Evolutionary conservation across 2,888 invertebrate species (phyloP).

Genomic region (Theodoxus fluviatilis): DNA sequence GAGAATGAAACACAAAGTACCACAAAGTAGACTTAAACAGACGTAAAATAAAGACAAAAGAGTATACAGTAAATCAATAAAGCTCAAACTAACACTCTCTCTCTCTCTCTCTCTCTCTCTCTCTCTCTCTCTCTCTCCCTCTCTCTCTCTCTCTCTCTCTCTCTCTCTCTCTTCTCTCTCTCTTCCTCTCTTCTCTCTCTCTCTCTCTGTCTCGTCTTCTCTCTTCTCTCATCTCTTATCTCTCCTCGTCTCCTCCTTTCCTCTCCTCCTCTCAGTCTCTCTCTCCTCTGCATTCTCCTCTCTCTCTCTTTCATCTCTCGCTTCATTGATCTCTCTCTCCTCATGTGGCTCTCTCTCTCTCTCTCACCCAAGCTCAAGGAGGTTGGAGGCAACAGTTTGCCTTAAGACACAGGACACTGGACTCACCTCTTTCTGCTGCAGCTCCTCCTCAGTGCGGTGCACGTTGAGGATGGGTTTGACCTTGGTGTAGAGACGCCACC

Average conservation of each 20-base stretch:
- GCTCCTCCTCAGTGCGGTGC: constrained; percentile 90
- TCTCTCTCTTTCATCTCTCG: neutral
- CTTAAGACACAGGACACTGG: too few species aligned
- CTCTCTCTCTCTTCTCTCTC: neutral
- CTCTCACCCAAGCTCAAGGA: too few species aligned
- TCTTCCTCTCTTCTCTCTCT: neutral
- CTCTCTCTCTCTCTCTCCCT: neutral
- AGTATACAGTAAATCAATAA: too few species aligned
- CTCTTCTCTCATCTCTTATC: constrained; percentile 1
- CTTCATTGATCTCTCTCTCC: neutral
- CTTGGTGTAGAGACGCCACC: constrained; percentile 93
- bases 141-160: neutral
- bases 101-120: neutral
- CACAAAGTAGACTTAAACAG: too few species aligned
- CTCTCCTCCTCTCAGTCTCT: too few species aligned
- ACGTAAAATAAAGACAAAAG: too few species aligned
- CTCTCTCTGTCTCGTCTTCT: neutral
- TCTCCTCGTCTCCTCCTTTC: neutral
- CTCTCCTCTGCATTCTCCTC: neutral
- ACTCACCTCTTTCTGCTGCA: constrained; percentile 83
- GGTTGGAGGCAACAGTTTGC: too few species aligned
- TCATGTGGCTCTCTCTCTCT: neutral
- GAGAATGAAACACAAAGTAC: too few species aligned
- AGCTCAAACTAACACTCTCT: too few species aligned
- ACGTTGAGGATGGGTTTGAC: constrained; percentile 88